Base-by-base conservation (phyloP, 2,113 vertebrate genomes). In the Papio anubis region DNA sequence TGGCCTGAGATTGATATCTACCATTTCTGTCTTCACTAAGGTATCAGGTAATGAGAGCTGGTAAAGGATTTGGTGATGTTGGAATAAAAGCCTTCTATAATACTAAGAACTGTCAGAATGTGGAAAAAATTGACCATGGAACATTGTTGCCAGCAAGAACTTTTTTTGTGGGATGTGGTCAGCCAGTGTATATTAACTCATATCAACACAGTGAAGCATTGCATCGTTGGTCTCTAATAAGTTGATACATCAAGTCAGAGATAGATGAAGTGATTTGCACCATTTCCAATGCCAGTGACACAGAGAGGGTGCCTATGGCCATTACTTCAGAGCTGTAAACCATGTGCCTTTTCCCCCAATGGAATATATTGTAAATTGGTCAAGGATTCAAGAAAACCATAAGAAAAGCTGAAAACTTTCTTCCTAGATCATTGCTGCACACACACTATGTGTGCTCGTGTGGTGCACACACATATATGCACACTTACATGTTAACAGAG, bases 181-280 rank as follows among this genome's bases (percentile, higher is more conserved):
- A 57, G 35, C 75, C 89, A 78, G 20, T 45, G 18, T 38, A 23
- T 35, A 82, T 72, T 21, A n/a, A 8, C 20, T 12, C 38, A 23
- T 1, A 16, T 14, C 4, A 12, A 32, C 30, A 78, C 17, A 30
- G 3, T 48, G 57, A 78, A 61, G 66, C 61, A 45, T 32, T 73
- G n/a, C 13, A 4, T 2, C 27, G 13, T 20, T 25, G n/a, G 45
- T 70, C 57, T 78, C n/a, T 17, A 45, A n/a, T 35, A 52, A n/a
- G 18, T 25, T 20, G 32, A 66, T 18, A n/a, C 1, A 0, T 40
- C 25, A 30, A 2, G 0, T 4, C 16, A 80, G 72, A 78, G 27
- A 55, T 9, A 13, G 20, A 43, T 43, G n/a, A 50, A 45, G 18
- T 64, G 70, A 35, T 35, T 48, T 55, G 52, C 8, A 38, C 57